These are phyloP conservation scores for Microhierax caerulescens DNA, from an alignment of 2,797 vertebrate species.

Conservation along the genomic window DNA sequence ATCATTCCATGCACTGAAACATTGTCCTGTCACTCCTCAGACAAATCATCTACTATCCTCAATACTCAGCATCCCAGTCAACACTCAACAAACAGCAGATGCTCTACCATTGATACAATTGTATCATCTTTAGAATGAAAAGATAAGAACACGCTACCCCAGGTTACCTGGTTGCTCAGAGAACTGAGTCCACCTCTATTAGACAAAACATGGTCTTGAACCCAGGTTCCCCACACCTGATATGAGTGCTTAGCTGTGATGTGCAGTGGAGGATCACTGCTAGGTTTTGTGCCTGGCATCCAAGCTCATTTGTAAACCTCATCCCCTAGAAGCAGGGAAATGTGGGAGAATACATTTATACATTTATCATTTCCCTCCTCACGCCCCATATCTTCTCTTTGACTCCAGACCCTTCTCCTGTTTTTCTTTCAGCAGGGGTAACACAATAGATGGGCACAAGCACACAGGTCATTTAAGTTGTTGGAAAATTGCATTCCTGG, in stretches of 20 bases:
- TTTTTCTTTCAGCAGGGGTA: neutral
- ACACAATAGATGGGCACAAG: neutral
- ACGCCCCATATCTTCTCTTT: neutral
- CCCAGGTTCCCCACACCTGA: neutral
- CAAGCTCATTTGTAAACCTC: neutral
- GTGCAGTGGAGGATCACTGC: neutral
- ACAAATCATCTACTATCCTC: neutral
- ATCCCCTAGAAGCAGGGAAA: neutral
- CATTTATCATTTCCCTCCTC: neutral
- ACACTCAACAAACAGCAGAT: neutral
- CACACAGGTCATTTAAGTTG: neutral
- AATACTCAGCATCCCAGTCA: neutral
- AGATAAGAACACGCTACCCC: neutral
- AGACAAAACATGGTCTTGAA: neutral
- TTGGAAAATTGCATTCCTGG: neutral
- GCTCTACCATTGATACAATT: neutral
- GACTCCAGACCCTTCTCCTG: neutral
- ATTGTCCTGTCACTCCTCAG: neutral
- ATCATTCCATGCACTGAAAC: neutral
- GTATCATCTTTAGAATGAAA: neutral
- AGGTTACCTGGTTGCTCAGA: neutral
- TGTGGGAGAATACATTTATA: neutral
- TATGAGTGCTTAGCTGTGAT: neutral
- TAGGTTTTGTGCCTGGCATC: neutral
- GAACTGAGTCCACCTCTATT: neutral